phyloP scores from a whole-genome alignment of 37 sponge, comb jelly and placozoan species.

The Geodia barretti region DNA sequence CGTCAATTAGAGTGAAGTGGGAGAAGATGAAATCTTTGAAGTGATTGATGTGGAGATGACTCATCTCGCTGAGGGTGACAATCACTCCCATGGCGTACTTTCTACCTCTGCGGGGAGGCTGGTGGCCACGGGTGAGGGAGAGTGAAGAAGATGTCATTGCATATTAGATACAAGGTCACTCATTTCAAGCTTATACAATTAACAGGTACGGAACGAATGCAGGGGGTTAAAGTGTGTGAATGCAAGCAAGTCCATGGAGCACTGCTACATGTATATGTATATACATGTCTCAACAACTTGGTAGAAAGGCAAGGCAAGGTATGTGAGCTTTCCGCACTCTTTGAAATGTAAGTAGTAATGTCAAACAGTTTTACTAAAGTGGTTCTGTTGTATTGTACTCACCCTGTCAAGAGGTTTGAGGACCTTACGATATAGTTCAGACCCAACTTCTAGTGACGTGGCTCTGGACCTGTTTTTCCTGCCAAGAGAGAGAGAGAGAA shows the following conservation, averaged over 20 bases:
- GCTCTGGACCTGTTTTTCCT: conserved; percentile 48
- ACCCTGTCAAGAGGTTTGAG: conserved; percentile 52
- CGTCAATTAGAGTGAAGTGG: conserved; percentile 72
- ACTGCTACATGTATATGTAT: too few species aligned
- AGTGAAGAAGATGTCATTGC: background rate
- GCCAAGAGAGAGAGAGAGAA: conserved; percentile 14
- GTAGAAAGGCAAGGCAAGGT: too few species aligned
- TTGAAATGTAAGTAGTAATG: too few species aligned
- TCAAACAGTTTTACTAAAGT: too few species aligned
- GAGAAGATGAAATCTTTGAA: conserved; percentile 71
- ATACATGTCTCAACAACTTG: too few species aligned
- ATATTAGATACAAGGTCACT: too few species aligned
- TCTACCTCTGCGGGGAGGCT: conserved; percentile 6
- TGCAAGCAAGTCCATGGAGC: too few species aligned
- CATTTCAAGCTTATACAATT: too few species aligned
- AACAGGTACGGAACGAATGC: too few species aligned
- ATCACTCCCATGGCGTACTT: conserved; percentile 64
- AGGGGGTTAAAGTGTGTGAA: too few species aligned
- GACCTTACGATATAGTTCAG: conserved; percentile 39
- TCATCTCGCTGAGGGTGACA: conserved; percentile 46
- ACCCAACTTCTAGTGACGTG: conserved; percentile 52
- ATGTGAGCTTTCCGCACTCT: too few species aligned
- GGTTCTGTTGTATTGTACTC: too few species aligned
- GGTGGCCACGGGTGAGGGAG: background rate
- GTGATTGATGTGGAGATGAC: conserved; percentile 24